Percentiles rank a stretch among this genome's conserved stretches.
Evolutionary conservation across 2,113 vertebrate genomes (phyloP).

Genomic region (Otolemur garnettii): DNA sequence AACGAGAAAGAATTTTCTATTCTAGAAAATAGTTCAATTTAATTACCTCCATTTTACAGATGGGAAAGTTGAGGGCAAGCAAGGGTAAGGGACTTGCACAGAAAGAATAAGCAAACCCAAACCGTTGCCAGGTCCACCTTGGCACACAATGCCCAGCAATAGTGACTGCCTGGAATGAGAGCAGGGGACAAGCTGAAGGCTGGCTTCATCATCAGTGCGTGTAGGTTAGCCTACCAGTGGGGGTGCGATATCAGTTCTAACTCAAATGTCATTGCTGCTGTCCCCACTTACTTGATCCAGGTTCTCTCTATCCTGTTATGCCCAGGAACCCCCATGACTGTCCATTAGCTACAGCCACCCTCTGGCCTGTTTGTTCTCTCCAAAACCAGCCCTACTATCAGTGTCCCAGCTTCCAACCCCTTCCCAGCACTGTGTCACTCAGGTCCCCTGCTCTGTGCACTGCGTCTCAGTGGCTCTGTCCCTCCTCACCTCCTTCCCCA

Average conservation of each 20-base stretch:
- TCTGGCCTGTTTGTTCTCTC: background rate
- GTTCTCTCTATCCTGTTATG: background rate
- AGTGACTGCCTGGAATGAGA: too few relatives aligned
- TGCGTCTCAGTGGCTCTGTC: background rate
- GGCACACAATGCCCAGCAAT: background rate
- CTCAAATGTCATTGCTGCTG: background rate
- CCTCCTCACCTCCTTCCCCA: background rate
- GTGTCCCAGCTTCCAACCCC: background rate
- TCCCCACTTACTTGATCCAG: background rate
- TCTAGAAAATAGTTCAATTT: background rate
- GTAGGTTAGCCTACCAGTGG: background rate
- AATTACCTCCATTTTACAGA: background rate
- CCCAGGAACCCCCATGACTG: background rate
- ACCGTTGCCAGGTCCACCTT: background rate
- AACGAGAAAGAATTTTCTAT: too few relatives aligned
- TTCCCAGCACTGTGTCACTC: background rate
- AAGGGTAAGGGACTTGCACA: background rate
- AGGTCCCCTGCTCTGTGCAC: background rate
- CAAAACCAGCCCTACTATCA: background rate
- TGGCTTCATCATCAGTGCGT: rapidly evolving
- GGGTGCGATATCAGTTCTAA: too few relatives aligned
- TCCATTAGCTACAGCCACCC: background rate
- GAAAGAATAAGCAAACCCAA: background rate
- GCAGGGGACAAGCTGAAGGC: background rate
- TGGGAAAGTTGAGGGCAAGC: background rate